Evolutionary conservation across 2,113 vertebrate genomes (phyloP).

Genomic region (Eurypyga helias): DNA sequence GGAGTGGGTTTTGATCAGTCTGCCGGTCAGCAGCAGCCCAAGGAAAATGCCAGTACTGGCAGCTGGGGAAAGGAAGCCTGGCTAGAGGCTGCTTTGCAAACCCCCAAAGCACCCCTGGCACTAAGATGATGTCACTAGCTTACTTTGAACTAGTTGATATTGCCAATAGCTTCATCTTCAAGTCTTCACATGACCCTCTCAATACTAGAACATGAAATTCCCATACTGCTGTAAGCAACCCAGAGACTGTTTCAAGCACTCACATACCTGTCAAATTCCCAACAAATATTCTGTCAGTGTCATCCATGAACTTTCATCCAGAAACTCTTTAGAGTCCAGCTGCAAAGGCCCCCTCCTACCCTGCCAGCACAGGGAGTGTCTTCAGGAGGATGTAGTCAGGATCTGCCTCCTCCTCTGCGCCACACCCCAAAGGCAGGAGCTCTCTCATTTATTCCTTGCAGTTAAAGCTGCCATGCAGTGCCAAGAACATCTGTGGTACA

Average conservation of each 20-base stretch:
- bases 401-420: not conserved
- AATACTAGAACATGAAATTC: not conserved
- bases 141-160: not conserved
- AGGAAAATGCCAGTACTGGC: not conserved
- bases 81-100: not conserved
- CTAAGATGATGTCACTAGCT: not conserved
- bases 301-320: fast-evolving
- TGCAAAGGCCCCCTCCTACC: not conserved
- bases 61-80: not conserved
- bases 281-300: not conserved
- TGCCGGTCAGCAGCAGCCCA: not conserved
- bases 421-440: not conserved
- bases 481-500: not conserved
- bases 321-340: not conserved
- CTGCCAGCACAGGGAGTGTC: not conserved
- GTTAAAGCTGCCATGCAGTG: not conserved
- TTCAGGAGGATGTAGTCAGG: not conserved
- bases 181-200: not conserved
- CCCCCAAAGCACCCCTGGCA: not conserved
- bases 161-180: not conserved
- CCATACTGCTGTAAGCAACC: not conserved
- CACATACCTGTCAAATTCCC: not conserved
- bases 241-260: not conserved
- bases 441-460: not conserved
- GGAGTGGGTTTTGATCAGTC: fast-evolving